Evolutionary conservation across 2,888 invertebrate genomes (phyloP).

Genomic region (Pimpla rufipes): DNA sequence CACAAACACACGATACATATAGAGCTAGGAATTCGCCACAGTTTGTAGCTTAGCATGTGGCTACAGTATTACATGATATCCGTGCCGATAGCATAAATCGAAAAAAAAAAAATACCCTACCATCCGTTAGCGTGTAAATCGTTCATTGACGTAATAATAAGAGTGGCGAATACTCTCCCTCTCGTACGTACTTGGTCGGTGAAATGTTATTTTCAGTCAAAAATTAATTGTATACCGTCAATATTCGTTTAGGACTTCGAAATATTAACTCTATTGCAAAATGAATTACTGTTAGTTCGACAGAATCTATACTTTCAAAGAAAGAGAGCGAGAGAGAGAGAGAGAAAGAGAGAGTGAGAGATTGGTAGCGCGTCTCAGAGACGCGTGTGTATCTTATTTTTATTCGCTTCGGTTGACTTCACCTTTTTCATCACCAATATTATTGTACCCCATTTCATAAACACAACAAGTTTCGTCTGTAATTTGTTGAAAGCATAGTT

Average conservation of each 20-base stretch:
- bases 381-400: constrained; percentile 60
- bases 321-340: constrained; percentile 2
- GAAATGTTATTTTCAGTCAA: constrained; percentile 46
- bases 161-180: constrained; percentile 50
- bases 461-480: constrained; percentile 77
- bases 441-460: constrained; percentile 71
- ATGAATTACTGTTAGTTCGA: constrained; percentile 18
- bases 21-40: constrained; percentile 58
- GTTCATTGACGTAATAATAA: constrained; percentile 46
- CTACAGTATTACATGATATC: constrained; percentile 75
- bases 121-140: constrained; percentile 50
- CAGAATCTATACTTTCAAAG: constrained; percentile 28
- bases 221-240: constrained; percentile 43
- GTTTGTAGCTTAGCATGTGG: constrained; percentile 69
- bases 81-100: constrained; percentile 71
- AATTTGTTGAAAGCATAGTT: constrained; percentile 83
- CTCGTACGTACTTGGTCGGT: constrained; percentile 53
- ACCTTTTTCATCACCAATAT: constrained; percentile 65
- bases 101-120: constrained; percentile 45
- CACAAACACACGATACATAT: constrained; percentile 48
- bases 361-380: constrained; percentile 17
- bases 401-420: constrained; percentile 67
- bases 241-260: constrained; percentile 47
- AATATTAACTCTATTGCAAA: constrained; percentile 38
- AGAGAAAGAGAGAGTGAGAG: not conserved